Conservation (phyloP, 2,113 vertebrate species). For the Xyliphius kryptos region DNA sequence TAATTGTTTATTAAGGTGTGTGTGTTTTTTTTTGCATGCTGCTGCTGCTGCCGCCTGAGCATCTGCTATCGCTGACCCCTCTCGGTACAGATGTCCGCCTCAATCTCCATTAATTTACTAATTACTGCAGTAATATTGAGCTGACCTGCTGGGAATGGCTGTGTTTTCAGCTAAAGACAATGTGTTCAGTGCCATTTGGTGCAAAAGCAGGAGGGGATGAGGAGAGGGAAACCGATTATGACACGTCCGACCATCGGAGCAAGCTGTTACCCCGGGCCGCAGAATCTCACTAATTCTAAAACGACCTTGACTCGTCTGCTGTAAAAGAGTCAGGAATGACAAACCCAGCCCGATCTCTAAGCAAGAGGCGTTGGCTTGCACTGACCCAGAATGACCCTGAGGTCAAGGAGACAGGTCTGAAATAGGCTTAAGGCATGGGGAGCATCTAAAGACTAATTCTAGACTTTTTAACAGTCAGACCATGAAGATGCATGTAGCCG, state of each 20-base stretch:
- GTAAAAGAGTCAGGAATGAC: conserved; percentile 55
- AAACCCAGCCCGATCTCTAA: conserved; percentile 46
- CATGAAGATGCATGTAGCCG: too few species aligned
- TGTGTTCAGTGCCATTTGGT: conserved; percentile 69
- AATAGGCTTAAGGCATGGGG: too few species aligned
- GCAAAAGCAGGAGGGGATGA: conserved; percentile 26
- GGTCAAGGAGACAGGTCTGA: too few species aligned
- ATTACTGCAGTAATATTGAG: conserved; percentile 65
- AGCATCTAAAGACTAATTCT: too few species aligned
- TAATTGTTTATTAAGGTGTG: conserved; percentile 33
- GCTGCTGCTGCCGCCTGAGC: conserved; percentile 64
- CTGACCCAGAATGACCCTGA: too few species aligned
- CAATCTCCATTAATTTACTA: conserved; percentile 73
- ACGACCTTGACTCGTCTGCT: conserved; percentile 64
- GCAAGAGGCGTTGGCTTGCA: too few species aligned
- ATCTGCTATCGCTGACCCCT: conserved; percentile 71
- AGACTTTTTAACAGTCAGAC: too few species aligned
- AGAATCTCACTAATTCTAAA: conserved; percentile 65
- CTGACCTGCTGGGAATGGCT: conserved; percentile 44
- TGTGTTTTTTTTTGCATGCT: too few species aligned
- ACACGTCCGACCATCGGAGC: conserved; percentile 66
- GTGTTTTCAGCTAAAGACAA: conserved; percentile 68
- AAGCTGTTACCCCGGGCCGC: conserved; percentile 67
- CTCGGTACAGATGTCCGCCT: conserved; percentile 71
- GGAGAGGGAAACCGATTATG: conserved; percentile 60